Conservation (phyloP, 2,113 vertebrate genomes). For the Aythya baeri region DNA sequence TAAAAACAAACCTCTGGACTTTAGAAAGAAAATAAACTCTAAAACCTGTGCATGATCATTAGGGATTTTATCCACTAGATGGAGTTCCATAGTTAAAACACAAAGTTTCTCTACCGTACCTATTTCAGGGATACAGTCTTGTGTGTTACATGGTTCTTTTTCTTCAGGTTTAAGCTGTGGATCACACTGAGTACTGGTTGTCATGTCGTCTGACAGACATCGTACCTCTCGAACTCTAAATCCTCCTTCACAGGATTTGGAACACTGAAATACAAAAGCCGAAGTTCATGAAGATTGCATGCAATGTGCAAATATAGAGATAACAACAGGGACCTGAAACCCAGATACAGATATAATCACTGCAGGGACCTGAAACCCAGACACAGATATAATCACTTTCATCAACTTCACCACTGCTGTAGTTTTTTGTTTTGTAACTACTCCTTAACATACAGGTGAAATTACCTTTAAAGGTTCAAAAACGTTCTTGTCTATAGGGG, state of each 20-base stretch:
- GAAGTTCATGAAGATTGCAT: not conserved
- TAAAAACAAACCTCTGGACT: not conserved
- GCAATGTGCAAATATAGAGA: not conserved
- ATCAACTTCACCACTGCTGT: not conserved
- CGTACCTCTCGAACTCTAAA: conserved; percentile 93
- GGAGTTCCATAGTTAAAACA: conserved; percentile 18
- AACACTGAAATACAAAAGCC: conserved; percentile 82
- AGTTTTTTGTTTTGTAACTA: not conserved
- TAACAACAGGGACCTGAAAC: not conserved
- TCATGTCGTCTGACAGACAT: conserved; percentile 89
- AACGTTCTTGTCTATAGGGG: not conserved
- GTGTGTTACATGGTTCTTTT: conserved; percentile 86
- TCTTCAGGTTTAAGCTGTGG: conserved; percentile 82
- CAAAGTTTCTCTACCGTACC: conserved; percentile 75
- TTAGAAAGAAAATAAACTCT: not conserved
- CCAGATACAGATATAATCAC: not conserved
- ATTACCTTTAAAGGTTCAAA: not conserved
- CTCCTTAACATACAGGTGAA: not conserved
- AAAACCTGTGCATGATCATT: not conserved
- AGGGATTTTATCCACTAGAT: conserved; percentile 46
- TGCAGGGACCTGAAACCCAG: not conserved
- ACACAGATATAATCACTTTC: not conserved
- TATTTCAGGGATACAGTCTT: conserved; percentile 88
- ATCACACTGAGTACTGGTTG: conserved; percentile 82
- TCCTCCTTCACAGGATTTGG: conserved; percentile 92